phyloP scores from a whole-genome alignment of 2,113 vertebrate species.

The Malurus melanocephalus region DNA sequence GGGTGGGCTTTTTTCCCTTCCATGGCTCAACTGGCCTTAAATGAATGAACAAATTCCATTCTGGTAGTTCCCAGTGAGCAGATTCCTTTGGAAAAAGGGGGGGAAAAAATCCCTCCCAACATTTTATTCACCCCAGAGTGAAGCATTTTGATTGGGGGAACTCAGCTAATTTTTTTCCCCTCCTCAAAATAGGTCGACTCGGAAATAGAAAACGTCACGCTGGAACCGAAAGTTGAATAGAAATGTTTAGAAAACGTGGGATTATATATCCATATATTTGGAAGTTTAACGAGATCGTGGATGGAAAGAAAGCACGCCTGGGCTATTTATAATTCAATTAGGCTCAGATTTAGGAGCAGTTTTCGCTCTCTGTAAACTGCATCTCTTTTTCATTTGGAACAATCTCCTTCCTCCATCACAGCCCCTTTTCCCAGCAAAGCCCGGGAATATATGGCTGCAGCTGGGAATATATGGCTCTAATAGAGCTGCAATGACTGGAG shows the following conservation, averaged over 20 bases:
- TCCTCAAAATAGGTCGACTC: background rate
- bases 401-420: conserved; percentile 9
- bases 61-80: background rate
- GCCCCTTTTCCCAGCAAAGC: background rate
- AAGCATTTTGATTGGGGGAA: background rate
- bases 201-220: background rate
- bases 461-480: background rate
- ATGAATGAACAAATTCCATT: background rate
- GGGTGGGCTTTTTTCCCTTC: background rate
- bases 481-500: background rate
- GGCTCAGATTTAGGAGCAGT: conserved; percentile 30
- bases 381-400: conserved; percentile 39
- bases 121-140: background rate
- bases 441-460: conserved; percentile 18
- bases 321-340: conserved; percentile 56
- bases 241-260: conserved; percentile 16
- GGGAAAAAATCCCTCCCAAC: background rate
- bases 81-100: background rate
- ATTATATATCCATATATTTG: background rate
- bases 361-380: conserved; percentile 11
- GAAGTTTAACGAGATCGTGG: conserved; percentile 12
- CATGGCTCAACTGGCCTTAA: background rate
- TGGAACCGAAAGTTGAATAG: background rate
- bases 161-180: background rate
- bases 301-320: background rate